phyloP scores from a whole-genome alignment of 2,797 vertebrate genomes.

The Limnodromus scolopaceus region DNA sequence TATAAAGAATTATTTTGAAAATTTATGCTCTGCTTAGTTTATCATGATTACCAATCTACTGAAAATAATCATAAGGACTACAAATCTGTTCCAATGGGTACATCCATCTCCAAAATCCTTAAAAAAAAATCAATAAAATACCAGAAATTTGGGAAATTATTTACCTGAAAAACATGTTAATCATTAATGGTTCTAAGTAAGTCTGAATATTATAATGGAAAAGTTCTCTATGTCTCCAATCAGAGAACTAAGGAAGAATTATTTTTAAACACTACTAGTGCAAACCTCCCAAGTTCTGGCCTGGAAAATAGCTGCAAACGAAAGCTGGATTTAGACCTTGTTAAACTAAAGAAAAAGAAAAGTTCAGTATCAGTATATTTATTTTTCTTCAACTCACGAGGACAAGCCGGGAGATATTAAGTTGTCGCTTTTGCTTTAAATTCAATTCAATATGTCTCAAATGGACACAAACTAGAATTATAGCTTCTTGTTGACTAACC shows the following conservation, averaged over 20 bases:
- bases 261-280: not conserved
- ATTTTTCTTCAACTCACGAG: conserved; percentile 1
- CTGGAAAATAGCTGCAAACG: not conserved
- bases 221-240: not conserved
- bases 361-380: not conserved
- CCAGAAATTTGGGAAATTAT: not conserved
- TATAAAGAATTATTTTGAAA: not conserved
- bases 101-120: not conserved
- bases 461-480: conserved; percentile 11
- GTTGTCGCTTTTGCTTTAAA: conserved; percentile 10
- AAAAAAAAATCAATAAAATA: not conserved
- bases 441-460: not conserved
- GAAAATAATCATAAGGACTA: not conserved
- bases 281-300: not conserved
- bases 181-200: not conserved
- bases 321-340: not conserved
- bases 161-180: not conserved
- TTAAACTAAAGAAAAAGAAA: not conserved
- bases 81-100: not conserved
- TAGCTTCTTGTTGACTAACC: not conserved
- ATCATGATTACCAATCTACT: not conserved
- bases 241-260: not conserved
- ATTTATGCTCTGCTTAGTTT: not conserved
- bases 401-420: not conserved
- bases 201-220: not conserved